Conservation (phyloP, 2,888 invertebrate genomes). For the Notodonta dromedarius region DNA sequence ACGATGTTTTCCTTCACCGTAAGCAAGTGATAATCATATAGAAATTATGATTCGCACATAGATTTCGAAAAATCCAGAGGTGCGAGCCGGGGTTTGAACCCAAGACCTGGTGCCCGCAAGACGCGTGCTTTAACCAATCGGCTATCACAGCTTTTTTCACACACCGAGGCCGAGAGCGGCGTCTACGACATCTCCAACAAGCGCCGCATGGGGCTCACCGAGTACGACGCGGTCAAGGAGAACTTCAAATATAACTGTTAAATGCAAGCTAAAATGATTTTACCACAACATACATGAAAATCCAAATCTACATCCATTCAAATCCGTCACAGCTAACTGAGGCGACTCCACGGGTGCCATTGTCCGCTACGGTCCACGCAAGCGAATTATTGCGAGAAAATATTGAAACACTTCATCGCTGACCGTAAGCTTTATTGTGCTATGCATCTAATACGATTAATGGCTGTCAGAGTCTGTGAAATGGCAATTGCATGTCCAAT, state of each 20-base stretch:
- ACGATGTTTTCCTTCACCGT: too few relatives aligned
- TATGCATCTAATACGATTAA: constrained; percentile 39
- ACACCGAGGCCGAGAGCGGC: constrained; percentile 98
- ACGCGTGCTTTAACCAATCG: too few relatives aligned
- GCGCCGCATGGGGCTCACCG: constrained; percentile 98
- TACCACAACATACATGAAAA: neutral
- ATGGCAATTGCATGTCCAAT: neutral
- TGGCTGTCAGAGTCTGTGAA: neutral
- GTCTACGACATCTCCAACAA: constrained; percentile 99
- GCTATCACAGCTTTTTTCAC: too few relatives aligned
- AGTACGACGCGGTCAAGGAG: constrained; percentile 98
- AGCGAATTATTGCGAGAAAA: constrained; percentile 56
- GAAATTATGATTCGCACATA: too few relatives aligned
- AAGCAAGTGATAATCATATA: too few relatives aligned
- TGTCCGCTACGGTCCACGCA: constrained; percentile 48
- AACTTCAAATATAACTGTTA: constrained; percentile 48
- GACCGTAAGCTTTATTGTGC: constrained; percentile 35
- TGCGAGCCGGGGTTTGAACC: too few relatives aligned
- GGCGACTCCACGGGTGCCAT: constrained; percentile 54
- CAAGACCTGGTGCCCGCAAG: too few relatives aligned
- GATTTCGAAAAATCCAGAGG: too few relatives aligned
- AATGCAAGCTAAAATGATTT: neutral
- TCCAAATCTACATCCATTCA: constrained; percentile 38
- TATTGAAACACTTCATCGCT: constrained; percentile 42
- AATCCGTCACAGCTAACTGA: constrained; percentile 68